Base-by-base conservation (phyloP, 53 echinoderm and acorn worm genomes). In the Mesocentrotus franciscanus region DNA sequence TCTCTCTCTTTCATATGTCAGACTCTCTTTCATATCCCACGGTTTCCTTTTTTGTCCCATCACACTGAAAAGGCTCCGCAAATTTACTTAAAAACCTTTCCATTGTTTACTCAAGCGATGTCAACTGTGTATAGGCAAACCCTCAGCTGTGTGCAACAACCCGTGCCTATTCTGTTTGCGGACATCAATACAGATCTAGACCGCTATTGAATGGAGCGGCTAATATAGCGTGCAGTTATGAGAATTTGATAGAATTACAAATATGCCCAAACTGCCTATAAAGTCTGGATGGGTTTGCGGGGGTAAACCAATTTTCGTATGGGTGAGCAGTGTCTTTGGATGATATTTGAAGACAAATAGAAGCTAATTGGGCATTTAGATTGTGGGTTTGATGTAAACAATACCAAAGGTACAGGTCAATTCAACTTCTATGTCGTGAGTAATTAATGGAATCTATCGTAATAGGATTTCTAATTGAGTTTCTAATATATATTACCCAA, bases 161-260 rank as follows among this genome's bases (percentile, higher is more conserved):
- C 58, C 90, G 13, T 90, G 60, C 60, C 90, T 22, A 90, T 60
- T 58, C 90, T 90, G 60, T 90, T 81, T 81, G 42, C 81, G 36
- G 81, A 81, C 81, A 81, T 81, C 81, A 81, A 81, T 81, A 81
- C 36, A 36, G 81, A 81, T 81, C 81, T 81, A 10, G 90, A 60
- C 90, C 32, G 60, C 58, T 27, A 27, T 90, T 90, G 90, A 90
- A 90, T 90, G 60, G 60, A 30, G 90, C 58, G 90, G 90, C 58
- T 60, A 90, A 90, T 90, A 60, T 90, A 60, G 90, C 90, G 60
- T 60, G 90, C 90, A 60, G 90, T 90, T 90, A 90, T 90, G 90
- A 59, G 90, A 90, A 60, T 60, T 90, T 90, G 90, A 90, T 90
- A 81, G 90, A 90, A 90, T 90, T 58, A 90, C 90, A 90, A 90